Percentiles rank a stretch among this genome's conserved stretches.
phyloP scores from a whole-genome alignment of 2,113 vertebrate species.

The Microtus montanus region DNA sequence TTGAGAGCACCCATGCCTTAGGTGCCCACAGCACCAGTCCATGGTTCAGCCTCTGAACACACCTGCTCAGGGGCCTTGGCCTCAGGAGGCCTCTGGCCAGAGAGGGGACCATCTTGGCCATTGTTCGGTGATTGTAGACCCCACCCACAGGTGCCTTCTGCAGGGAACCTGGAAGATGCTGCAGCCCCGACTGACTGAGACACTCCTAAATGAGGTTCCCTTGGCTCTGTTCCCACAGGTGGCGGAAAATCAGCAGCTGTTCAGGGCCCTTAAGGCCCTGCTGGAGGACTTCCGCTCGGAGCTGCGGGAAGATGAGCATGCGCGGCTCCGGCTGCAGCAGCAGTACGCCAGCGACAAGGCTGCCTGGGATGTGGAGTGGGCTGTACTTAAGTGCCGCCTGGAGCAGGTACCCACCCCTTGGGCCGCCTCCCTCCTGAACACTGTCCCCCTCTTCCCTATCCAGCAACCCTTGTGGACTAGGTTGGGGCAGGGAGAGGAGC shows the following conservation, averaged over 20 bases:
- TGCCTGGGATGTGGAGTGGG: constrained; percentile 94
- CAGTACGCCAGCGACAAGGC: constrained; percentile 94
- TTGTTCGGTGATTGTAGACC: background rate
- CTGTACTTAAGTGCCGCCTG: constrained; percentile 91
- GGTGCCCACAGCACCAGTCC: background rate
- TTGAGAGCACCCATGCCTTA: background rate
- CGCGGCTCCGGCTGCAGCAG: constrained; percentile 91
- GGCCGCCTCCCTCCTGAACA: rapidly evolving
- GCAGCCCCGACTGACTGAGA: background rate
- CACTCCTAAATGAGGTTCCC: background rate
- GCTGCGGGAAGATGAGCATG: constrained; percentile 90
- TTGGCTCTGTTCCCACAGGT: constrained; percentile 82
- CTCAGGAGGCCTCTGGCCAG: background rate
- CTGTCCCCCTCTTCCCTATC: rapidly evolving
- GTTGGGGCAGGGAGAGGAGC: no score
- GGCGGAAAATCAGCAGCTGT: constrained; percentile 90
- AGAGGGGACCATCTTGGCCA: no score
- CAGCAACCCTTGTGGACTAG: rapidly evolving
- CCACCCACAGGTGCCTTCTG: background rate
- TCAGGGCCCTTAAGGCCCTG: constrained; percentile 90
- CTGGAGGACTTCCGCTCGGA: constrained; percentile 94
- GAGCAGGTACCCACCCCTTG: constrained; percentile 86
- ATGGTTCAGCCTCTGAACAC: background rate
- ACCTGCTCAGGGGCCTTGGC: background rate
- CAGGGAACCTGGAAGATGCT: background rate